Conservation (phyloP, 2,797 vertebrate genomes). For the Lutjanus campechanus region DNA sequence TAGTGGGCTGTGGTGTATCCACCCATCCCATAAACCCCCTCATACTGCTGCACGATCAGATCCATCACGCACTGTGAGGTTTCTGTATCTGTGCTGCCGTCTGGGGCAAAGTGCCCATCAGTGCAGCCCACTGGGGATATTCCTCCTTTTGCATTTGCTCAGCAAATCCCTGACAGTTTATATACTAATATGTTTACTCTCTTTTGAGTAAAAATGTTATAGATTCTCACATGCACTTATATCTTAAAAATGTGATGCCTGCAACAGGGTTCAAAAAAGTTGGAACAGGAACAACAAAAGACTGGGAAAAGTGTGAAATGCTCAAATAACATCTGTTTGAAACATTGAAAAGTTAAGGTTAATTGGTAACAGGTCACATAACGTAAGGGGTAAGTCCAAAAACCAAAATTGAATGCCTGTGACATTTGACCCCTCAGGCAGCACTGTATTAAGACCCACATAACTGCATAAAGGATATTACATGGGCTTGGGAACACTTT, state of each 20-base stretch:
- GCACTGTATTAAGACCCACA: no score
- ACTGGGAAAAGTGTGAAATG: no score
- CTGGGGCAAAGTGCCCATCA: background rate
- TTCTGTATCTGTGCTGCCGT: slow-evolving; percentile 24
- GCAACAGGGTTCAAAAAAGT: no score
- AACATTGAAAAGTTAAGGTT: no score
- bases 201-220: slow-evolving; percentile 2
- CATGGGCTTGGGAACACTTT: no score
- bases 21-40: slow-evolving; percentile 4
- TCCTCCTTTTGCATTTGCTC: slow-evolving; percentile 18
- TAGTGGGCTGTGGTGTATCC: background rate
- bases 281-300: no score
- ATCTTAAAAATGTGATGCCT: slow-evolving; percentile 1
- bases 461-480: no score
- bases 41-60: slow-evolving; percentile 23
- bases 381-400: no score
- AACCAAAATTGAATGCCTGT: no score
- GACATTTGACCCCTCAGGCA: no score
- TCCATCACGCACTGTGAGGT: slow-evolving; percentile 12
- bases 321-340: no score
- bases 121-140: background rate
- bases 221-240: background rate
- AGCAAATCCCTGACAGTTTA: slow-evolving; percentile 22
- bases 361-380: no score
- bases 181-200: background rate